A percentile compares a stretch with the other conserved stretches of the same genome.
phyloP scores from a whole-genome alignment of 2,113 vertebrate genomes.

The Saccopteryx leptura region DNA sequence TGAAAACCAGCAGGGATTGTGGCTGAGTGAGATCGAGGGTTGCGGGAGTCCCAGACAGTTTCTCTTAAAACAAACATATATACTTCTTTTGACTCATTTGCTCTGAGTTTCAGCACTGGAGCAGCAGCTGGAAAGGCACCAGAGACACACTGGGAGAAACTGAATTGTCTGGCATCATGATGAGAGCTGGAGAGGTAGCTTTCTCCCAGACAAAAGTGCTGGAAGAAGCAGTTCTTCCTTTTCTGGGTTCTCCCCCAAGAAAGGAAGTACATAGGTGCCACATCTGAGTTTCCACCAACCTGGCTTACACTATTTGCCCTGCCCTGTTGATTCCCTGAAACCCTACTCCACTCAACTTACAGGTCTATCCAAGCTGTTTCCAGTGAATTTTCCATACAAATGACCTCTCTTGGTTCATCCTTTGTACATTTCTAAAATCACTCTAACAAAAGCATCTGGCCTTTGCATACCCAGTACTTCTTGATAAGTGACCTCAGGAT shows the following conservation, averaged over 20 bases:
- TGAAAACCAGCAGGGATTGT: neutral
- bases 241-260: neutral
- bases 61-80: neutral
- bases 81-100: neutral
- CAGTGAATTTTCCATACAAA: neutral
- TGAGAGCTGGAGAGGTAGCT: neutral
- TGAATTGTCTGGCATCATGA: neutral
- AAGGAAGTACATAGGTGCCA: neutral
- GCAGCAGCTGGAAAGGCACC: neutral
- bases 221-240: neutral
- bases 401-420: neutral
- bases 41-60: neutral
- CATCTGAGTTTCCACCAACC: neutral
- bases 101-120: neutral
- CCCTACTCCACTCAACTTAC: neutral
- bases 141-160: neutral
- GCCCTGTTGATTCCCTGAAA: neutral
- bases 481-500: neutral
- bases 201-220: neutral
- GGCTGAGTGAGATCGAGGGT: neutral
- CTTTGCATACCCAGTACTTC: neutral
- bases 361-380: neutral
- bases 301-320: neutral
- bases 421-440: neutral
- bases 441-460: neutral